Evolutionary conservation across 2,888 invertebrate genomes (phyloP), one percentile per base, ranked within the genome.

Genomic region (Temnothorax ravouxi): DNA sequence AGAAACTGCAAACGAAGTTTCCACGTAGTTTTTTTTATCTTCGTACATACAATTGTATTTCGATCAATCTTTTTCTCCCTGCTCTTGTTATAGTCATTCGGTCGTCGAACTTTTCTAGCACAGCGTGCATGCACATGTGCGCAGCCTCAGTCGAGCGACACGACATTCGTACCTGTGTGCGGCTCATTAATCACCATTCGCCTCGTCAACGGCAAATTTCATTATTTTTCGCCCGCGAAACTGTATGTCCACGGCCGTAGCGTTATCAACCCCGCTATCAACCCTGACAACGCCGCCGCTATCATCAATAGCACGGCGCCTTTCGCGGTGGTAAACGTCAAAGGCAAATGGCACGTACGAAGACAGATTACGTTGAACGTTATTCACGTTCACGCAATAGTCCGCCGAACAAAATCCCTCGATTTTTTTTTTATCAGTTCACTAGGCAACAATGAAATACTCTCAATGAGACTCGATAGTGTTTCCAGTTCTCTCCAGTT

Each of bases 281-380:
- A 71, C 62, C 74, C 62, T 47, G 77, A 64, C 62, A 41, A 74
- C 77, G 81, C 69, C 75, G 54, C 29, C 59, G 34, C 54, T 81
- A 69, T 77, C 81, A 52, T 81, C 62, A 75, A 81, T 81, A 62
- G 76, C 52, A 13, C 52, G 56, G 62, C 72, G 86, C 80, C 87
- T 84, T 84, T 80, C 77, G 69, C 69, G 72, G 59, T 50, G 79
- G 79, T 71, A 71, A 80, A 80, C 80, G 83, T 87, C 88, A 88
- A 89, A 90, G 89, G 85, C 88, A 87, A 89, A 87, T 87, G 84
- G 88, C 87, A 84, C 88, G 87, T 89, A 91, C 90, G 90, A 91
- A 91, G 91, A 91, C 88, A 84, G 90, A 91, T 91, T 87, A 88
- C 87, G 87, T 88, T 86, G 84, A 85, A 82, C 85, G 85, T 84